phyloP scores from a whole-genome alignment of 2,113 vertebrate genomes.

The Phycodurus eques region DNA sequence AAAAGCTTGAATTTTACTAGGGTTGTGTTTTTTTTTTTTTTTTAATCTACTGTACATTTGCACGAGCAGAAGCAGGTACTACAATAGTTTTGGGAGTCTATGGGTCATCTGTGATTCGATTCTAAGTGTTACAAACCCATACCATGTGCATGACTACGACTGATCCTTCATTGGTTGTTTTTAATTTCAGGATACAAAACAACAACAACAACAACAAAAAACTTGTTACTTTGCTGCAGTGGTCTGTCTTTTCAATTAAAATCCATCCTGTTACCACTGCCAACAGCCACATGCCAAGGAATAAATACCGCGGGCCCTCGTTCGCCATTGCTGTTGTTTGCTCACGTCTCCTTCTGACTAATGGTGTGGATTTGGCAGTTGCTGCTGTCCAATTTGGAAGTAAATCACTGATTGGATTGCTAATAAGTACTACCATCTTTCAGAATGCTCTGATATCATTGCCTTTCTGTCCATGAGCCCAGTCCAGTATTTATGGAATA shows the following conservation, averaged over 20 bases:
- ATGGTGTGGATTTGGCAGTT: slow-evolving; percentile 1
- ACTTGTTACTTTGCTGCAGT: neutral
- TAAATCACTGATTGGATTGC: slow-evolving; percentile 5
- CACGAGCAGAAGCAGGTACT: no score
- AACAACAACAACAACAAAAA: no score
- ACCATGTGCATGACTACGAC: no score
- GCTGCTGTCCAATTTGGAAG: neutral
- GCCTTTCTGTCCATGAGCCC: neutral
- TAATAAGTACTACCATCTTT: slow-evolving; percentile 1
- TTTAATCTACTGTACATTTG: no score
- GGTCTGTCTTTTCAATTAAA: neutral
- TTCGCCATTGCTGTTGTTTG: neutral
- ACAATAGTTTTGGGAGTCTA: no score
- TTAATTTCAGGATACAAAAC: no score
- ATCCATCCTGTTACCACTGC: neutral
- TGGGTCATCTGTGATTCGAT: no score
- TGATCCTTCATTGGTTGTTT: no score
- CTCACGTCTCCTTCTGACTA: neutral
- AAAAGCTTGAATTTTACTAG: no score
- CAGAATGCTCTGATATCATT: slow-evolving; percentile 2
- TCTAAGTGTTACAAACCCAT: no score
- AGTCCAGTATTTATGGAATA: neutral
- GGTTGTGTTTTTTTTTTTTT: no score
- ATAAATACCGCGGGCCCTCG: neutral
- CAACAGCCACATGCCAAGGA: neutral